Evolutionary conservation across 2,113 vertebrate species (phyloP).

Genomic region (Pluvialis apricaria): DNA sequence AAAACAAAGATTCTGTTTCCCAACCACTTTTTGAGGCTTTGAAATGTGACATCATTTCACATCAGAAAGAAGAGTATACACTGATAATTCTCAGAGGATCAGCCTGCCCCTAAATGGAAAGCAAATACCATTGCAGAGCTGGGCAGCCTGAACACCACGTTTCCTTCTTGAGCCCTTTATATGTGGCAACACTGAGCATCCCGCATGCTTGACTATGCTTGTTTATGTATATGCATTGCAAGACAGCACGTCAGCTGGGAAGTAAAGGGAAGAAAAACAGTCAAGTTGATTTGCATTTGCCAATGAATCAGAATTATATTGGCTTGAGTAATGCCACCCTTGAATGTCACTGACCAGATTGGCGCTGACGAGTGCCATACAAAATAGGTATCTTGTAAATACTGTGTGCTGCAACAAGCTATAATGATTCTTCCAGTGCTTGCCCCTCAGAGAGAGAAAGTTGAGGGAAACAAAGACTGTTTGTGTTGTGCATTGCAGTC

Average conservation of each 20-base stretch:
- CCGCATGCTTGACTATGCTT: fast-evolving
- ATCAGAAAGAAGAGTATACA: not conserved
- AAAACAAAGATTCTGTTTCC: not conserved
- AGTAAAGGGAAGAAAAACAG: not conserved
- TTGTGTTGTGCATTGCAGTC: not conserved
- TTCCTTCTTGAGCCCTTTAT: not conserved
- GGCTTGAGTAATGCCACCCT: not conserved
- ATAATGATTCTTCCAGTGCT: not conserved
- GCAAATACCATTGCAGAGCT: not conserved
- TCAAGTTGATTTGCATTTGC: not conserved
- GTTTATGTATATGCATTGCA: fast-evolving
- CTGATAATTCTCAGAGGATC: not conserved
- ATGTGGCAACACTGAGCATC: not conserved
- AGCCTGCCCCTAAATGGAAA: not conserved
- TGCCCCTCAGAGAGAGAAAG: not conserved
- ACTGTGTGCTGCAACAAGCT: not conserved
- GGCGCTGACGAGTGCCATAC: not conserved
- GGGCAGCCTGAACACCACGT: fast-evolving
- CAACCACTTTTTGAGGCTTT: not conserved
- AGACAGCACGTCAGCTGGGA: not conserved
- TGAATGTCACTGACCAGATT: not conserved
- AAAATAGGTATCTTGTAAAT: not conserved
- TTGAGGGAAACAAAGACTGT: not conserved
- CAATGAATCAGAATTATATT: not conserved
- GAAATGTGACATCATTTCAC: not conserved